These are phyloP conservation scores for Rhynchotus rufescens DNA, from an alignment of 2,797 vertebrate species.

Conservation along the genomic window DNA sequence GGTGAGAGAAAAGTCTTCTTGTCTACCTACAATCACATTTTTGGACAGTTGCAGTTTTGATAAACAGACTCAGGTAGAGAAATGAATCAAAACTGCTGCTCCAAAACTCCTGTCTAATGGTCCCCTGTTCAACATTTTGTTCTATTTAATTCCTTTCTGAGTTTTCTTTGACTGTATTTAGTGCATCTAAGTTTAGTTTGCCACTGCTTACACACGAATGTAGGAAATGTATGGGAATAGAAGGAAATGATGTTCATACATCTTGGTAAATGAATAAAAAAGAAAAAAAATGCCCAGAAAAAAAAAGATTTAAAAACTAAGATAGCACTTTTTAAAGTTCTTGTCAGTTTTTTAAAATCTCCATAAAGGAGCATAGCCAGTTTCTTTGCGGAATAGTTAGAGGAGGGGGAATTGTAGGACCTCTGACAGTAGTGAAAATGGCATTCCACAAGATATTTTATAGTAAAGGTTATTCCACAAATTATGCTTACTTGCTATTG, in stretches of 20 bases:
- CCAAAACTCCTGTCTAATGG: not conserved
- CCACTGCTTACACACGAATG: not conserved
- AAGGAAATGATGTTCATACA: not conserved
- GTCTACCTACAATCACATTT: not conserved
- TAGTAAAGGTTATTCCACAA: not conserved
- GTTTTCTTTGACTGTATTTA: constrained; percentile 8
- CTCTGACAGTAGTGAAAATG: not conserved
- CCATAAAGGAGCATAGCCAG: fast-evolving
- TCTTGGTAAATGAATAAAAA: not conserved
- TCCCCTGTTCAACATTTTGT: not conserved
- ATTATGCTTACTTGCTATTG: not conserved
- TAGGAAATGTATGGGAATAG: not conserved
- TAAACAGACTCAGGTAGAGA: not conserved
- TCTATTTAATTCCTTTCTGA: not conserved
- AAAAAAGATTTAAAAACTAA: not conserved
- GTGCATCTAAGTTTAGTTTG: not conserved
- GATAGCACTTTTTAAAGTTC: not conserved
- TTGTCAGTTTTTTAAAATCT: not conserved
- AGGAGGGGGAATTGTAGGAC: not conserved
- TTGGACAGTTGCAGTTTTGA: not conserved
- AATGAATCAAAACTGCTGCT: not conserved
- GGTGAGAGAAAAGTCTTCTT: not conserved
- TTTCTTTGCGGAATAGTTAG: not conserved
- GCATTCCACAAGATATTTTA: not conserved
- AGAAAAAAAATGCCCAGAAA: not conserved